phyloP scores from a whole-genome alignment of 2,797 vertebrate species.

The Pseudochirops corinnae region DNA sequence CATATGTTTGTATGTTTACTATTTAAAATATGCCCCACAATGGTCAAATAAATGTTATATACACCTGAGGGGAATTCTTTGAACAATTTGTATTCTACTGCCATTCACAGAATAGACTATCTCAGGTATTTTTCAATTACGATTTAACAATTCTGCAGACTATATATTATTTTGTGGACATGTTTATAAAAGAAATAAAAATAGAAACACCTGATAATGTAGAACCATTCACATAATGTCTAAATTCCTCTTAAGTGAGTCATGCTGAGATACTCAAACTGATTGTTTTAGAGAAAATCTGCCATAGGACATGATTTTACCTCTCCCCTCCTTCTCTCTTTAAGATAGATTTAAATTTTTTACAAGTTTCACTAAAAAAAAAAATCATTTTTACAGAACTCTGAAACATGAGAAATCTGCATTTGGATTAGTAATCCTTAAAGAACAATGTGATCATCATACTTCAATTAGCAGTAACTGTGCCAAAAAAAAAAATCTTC shows the following conservation, averaged over 20 bases:
- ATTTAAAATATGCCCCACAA: background rate
- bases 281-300: conserved; percentile 21
- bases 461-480: background rate
- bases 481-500: background rate
- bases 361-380: background rate
- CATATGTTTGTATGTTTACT: conserved; percentile 9
- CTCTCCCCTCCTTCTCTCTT: background rate
- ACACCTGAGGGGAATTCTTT: background rate
- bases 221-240: background rate
- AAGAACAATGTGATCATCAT: conserved; percentile 16
- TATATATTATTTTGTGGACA: background rate
- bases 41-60: background rate
- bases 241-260: background rate
- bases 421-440: conserved; percentile 8
- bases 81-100: background rate
- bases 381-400: background rate
- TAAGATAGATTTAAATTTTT: background rate
- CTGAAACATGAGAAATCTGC: background rate
- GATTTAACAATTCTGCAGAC: background rate
- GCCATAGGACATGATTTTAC: background rate
- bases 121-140: conserved; percentile 3
- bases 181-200: background rate
- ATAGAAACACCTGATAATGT: background rate
- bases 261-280: background rate
- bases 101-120: background rate